These are phyloP conservation scores for Argyrosomus regius DNA, from an alignment of 2,797 vertebrate species.

Conservation along the genomic window DNA sequence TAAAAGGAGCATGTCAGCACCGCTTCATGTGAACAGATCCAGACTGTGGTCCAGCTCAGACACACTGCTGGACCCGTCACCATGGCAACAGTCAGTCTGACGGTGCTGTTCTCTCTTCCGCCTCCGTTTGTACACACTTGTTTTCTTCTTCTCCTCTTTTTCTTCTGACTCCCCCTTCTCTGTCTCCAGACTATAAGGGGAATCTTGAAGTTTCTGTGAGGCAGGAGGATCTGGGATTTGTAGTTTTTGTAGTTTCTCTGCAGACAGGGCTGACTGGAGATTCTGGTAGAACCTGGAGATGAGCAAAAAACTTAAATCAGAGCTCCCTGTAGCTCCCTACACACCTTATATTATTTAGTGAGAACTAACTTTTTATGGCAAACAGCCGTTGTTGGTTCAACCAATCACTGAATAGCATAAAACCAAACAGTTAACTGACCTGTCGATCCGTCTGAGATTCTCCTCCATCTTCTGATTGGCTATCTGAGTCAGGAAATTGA, in stretches of 20 bases:
- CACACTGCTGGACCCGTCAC: conserved; percentile 17
- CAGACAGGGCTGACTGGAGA: conserved; percentile 52
- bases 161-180: background rate
- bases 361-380: background rate
- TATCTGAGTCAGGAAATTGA: conserved; percentile 87
- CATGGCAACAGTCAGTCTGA: conserved; percentile 34
- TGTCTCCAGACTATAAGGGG: background rate
- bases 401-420: background rate
- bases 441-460: conserved; percentile 90
- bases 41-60: conserved; percentile 56
- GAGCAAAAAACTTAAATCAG: background rate
- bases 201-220: conserved; percentile 14
- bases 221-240: conserved; percentile 28
- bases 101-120: conserved; percentile 34
- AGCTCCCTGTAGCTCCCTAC: background rate
- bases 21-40: conserved; percentile 58
- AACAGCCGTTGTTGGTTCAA: background rate
- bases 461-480: conserved; percentile 96
- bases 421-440: conserved; percentile 77
- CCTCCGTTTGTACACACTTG: conserved; percentile 59
- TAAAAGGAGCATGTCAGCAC: background rate
- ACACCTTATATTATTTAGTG: too few relatives aligned
- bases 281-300: conserved; percentile 69
- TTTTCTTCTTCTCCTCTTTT: conserved; percentile 2
- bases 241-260: conserved; percentile 25